Conservation (phyloP, 2,888 invertebrate genomes). For the Atethmia centrago region DNA sequence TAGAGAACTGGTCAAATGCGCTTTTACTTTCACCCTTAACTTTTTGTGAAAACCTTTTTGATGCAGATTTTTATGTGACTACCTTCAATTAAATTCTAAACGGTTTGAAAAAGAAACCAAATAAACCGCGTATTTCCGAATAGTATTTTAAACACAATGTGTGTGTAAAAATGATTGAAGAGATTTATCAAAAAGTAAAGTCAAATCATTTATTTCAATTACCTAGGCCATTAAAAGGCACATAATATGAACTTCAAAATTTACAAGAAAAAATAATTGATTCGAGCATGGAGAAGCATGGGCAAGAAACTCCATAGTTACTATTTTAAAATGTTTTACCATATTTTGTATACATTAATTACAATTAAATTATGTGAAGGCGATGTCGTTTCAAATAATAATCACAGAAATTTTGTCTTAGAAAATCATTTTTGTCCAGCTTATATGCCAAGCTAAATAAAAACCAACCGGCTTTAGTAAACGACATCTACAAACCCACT, state of each 20-base stretch:
- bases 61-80: background rate
- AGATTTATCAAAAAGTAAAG: no score
- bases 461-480: no score
- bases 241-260: background rate
- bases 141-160: background rate
- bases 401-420: no score
- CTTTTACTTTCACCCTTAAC: slow-evolving; percentile 23
- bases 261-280: background rate
- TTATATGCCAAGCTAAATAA: background rate
- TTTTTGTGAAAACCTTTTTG: no score
- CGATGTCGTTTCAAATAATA: background rate
- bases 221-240: background rate
- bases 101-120: background rate
- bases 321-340: no score
- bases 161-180: background rate
- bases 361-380: no score
- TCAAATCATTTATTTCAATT: background rate
- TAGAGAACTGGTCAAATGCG: slow-evolving; percentile 6
- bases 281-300: background rate
- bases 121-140: background rate
- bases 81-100: no score
- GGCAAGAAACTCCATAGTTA: no score
- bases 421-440: background rate
- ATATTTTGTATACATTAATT: no score
- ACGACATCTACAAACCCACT: background rate